Conservation (phyloP, 2,888 invertebrate species). For the Adelphocoris suturalis region DNA sequence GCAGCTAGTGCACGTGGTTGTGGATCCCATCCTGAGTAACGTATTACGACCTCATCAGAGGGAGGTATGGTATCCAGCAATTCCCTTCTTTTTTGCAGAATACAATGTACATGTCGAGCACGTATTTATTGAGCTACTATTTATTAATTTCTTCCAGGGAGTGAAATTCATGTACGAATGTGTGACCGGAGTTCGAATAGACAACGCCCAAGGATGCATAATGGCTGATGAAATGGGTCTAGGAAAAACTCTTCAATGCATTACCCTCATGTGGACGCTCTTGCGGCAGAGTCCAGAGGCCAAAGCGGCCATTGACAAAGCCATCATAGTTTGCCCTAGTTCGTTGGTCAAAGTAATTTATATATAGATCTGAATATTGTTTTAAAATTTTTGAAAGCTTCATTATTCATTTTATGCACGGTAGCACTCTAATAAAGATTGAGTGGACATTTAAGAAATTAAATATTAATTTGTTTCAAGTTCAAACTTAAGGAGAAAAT, state of each 20-base stretch:
- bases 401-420: no score
- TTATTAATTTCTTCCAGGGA: slow-evolving; percentile 80
- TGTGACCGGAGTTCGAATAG: slow-evolving; percentile 94
- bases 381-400: not conserved
- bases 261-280: slow-evolving; percentile 96
- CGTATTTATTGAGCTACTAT: not conserved
- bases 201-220: slow-evolving; percentile 94
- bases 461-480: no score
- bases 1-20: slow-evolving; percentile 94
- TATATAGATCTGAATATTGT: not conserved
- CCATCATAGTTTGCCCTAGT: slow-evolving; percentile 97
- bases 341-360: slow-evolving; percentile 91
- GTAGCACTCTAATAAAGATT: no score
- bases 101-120: not conserved
- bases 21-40: slow-evolving; percentile 94
- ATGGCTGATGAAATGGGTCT: slow-evolving; percentile 99
- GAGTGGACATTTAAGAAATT: no score
- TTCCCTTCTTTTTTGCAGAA: slow-evolving; percentile 76
- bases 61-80: slow-evolving; percentile 80
- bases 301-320: slow-evolving; percentile 93
- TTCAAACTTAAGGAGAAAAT: no score
- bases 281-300: slow-evolving; percentile 95
- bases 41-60: slow-evolving; percentile 97
- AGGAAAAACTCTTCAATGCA: slow-evolving; percentile 98
- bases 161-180: slow-evolving; percentile 99